phyloP scores from a whole-genome alignment of 2,113 vertebrate species.

The Leptobrachium ailaonicum region DNA sequence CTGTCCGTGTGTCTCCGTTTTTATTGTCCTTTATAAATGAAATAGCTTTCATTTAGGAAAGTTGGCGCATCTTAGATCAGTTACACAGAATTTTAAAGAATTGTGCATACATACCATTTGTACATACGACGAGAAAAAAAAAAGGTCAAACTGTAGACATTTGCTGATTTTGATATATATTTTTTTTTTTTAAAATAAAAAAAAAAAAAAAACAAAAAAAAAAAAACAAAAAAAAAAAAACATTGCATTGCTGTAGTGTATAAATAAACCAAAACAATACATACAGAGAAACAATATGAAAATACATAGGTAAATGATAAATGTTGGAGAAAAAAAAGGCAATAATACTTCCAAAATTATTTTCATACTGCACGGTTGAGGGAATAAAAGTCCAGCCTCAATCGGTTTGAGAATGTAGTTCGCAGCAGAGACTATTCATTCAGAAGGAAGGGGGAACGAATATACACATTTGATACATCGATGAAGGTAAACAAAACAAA shows the following conservation, averaged over 20 bases:
- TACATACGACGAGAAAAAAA: background rate
- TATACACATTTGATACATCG: background rate
- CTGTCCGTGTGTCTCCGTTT: constrained; percentile 23
- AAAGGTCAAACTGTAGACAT: constrained; percentile 2
- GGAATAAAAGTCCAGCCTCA: constrained; percentile 18
- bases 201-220: background rate
- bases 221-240: constrained; percentile 30
- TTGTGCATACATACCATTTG: constrained; percentile 19
- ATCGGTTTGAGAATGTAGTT: background rate
- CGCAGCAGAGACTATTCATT: constrained; percentile 2
- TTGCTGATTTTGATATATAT: constrained; percentile 9
- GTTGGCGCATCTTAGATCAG: constrained; percentile 19
- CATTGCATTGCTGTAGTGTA: constrained; percentile 50
- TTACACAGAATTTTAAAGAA: constrained; percentile 13
- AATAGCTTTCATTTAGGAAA: constrained; percentile 13
- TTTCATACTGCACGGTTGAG: constrained; percentile 11
- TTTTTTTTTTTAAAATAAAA: too few relatives aligned
- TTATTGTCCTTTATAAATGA: background rate
- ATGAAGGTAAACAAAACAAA: background rate
- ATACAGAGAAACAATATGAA: constrained; percentile 47
- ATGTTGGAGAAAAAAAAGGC: constrained; percentile 22
- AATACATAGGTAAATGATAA: constrained; percentile 38
- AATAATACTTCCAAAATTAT: constrained; percentile 40
- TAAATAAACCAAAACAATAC: constrained; percentile 49
- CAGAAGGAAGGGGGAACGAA: background rate